Evolutionary conservation across 2,113 vertebrate genomes (phyloP), one percentile per base, ranked within the genome.

Genomic region (Baryphthengus martii): DNA sequence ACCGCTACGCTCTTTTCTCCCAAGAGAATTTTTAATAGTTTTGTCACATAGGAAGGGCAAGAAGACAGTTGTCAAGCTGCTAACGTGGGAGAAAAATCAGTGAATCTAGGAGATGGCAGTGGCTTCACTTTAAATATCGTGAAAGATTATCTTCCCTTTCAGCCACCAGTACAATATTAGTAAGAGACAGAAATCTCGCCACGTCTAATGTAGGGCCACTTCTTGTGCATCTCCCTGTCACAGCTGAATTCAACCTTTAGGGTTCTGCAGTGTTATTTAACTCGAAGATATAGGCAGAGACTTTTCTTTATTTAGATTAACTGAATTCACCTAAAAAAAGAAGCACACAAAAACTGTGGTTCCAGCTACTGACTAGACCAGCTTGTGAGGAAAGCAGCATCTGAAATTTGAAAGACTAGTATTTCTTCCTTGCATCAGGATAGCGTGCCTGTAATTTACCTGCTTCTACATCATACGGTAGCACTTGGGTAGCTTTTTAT

Each of bases 1-100:
- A 70, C 24, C 6, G n/a, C 58, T 65, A 39, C 49, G 58, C n/a
- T 67, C 26, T 88, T 74, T 85, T 83, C 56, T 81, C 85, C 76
- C 42, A 42, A 53, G 65, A 75, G 61, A 31, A 58, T 81, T 95
- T 93, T 86, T 85, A 85, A 76, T 50, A 88, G 65, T 93, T 95
- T 86, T 90, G 49, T 88, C 91, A 90, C 80, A 92, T 37, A 83
- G 47, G 39, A 89, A 96, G 94, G 80, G 83, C 86, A 90, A 90
- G 68, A 53, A 29, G 85, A 79, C 23, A 76, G 65, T 65, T 78
- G 76, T 78, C 76, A 90, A 90, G 73, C 50, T 81, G 75, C 83
- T 92, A 59, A 81, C 68, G 61, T 73, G 73, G 58, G 76, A 91
- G 76, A 95, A 95, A 95, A 87, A 81, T 26, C 71, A 88, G 45